Base-by-base conservation (phyloP, 2,113 vertebrate species). In the Ceyx margarethae region DNA sequence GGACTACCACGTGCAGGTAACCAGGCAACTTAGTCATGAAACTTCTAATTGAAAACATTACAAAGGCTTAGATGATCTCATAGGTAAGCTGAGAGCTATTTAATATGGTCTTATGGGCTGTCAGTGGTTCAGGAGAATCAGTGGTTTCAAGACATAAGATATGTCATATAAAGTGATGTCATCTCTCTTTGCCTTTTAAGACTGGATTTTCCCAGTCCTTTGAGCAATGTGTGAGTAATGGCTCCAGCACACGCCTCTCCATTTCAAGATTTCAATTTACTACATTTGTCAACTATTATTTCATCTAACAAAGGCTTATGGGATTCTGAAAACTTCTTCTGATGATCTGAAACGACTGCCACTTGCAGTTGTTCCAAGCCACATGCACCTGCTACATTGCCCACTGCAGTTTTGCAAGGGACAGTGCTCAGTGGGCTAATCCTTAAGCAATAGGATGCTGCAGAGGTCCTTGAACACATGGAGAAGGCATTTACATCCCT, bases 231-330 rank as follows among this genome's bases (percentile, higher is more conserved):
- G 2, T 25, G 31, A 91, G 21, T 43, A 76, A 87, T 33, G 22
- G 16, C 57, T 79, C 28, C 51, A 90, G 67, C 31, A 69, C 20
- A 68, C 26, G 20, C 18, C 12, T 35, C 0, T 0, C 15, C 76
- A 65, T 17, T 57, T n/a, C 35, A 65, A 74, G 51, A 35, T 33
- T 88, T 69, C 40, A 12, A 19, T 77, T 50, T 62, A 62, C 13
- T 26, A 58, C 8, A 62, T 66, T 83, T 80, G 81, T 69, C 13
- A 61, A 23, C 29, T 29, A 15, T 50, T 66, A 54, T 57, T 92
- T 66, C 4, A 3, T n/a, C 15, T 45, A 43, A 37, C 2, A 15
- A 75, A 85, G 14, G 15, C 15, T 33, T 46, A 5, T 0, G 1
- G 35, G 31, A 9, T 83, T 66, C 62, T 75, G 68, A 75, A 65